Evolutionary conservation across 2,113 vertebrate genomes (phyloP).

Genomic region (Aspidoscelis tigris): DNA sequence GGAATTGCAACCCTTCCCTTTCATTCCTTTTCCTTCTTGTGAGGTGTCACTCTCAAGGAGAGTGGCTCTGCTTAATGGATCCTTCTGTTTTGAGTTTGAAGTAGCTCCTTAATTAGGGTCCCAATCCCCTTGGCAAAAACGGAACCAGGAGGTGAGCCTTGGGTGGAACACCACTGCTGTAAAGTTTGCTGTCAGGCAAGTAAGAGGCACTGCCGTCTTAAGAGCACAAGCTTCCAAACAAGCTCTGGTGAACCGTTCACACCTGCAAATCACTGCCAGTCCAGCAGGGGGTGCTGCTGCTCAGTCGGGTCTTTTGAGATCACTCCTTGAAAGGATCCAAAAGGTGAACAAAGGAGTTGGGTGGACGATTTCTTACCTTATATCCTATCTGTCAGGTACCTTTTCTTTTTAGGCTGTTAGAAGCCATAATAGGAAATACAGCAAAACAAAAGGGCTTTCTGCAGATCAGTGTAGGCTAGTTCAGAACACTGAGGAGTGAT

Average conservation of each 20-base stretch:
- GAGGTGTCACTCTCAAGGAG: constrained; percentile 61
- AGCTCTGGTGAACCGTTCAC: not conserved
- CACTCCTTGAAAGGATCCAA: not conserved
- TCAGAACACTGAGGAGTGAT: too few species aligned
- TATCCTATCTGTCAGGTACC: not conserved
- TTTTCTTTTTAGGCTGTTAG: not conserved
- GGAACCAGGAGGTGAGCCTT: constrained; percentile 1
- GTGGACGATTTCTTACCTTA: not conserved
- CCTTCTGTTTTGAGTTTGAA: constrained; percentile 62
- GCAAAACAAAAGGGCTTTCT: fast-evolving
- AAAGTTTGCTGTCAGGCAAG: not conserved
- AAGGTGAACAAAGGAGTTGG: not conserved
- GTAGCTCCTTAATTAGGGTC: constrained; percentile 64
- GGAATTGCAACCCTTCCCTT: constrained; percentile 68
- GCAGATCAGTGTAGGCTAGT: too few species aligned
- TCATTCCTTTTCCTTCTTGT: constrained; percentile 71
- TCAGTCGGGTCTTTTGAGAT: not conserved
- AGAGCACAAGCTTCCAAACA: not conserved
- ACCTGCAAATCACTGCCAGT: not conserved
- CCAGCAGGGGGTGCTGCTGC: not conserved
- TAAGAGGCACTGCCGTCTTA: not conserved
- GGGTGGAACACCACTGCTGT: not conserved
- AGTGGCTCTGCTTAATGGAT: constrained; percentile 53
- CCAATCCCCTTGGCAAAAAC: constrained; percentile 36
- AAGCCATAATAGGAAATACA: not conserved